These are phyloP conservation scores for Pachyrhynchus sulphureomaculatus DNA, from an alignment of 1,140 invertebrate genomes.

Conservation along the genomic window DNA sequence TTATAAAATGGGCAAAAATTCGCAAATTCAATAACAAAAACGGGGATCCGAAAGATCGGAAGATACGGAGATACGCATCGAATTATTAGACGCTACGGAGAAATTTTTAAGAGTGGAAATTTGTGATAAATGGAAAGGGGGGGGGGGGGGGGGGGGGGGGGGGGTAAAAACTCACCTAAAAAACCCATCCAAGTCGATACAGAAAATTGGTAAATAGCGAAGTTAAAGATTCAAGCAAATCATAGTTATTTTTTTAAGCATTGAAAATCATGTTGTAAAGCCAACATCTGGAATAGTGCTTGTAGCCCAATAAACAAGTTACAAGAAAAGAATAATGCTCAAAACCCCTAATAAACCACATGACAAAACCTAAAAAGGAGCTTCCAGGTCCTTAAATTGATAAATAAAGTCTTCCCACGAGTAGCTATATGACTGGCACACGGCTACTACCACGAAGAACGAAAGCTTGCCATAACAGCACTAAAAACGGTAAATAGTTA, in stretches of 20 bases:
- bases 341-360: not conserved
- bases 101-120: conserved; percentile 28
- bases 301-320: not conserved
- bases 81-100: conserved; percentile 20
- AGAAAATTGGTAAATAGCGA: not conserved
- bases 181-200: not conserved
- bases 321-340: conserved; percentile 18
- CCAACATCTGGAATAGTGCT: not conserved
- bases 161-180: conserved; percentile 10
- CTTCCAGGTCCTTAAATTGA: conserved; percentile 33
- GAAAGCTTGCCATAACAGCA: too few relatives aligned
- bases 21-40: too few relatives aligned
- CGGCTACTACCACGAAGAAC: not conserved
- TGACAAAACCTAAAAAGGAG: conserved; percentile 25
- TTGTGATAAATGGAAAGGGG: conserved; percentile 36
- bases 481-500: too few relatives aligned
- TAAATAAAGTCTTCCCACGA: conserved; percentile 19
- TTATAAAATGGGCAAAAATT: too few relatives aligned
- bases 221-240: too few relatives aligned
- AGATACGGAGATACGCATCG: too few relatives aligned
- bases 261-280: not conserved
- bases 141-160: too few relatives aligned
- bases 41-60: too few relatives aligned
- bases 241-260: too few relatives aligned
- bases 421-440: too few relatives aligned